Evolutionary conservation across 2,797 vertebrate species (phyloP).

Genomic region (Luscinia luscinia): DNA sequence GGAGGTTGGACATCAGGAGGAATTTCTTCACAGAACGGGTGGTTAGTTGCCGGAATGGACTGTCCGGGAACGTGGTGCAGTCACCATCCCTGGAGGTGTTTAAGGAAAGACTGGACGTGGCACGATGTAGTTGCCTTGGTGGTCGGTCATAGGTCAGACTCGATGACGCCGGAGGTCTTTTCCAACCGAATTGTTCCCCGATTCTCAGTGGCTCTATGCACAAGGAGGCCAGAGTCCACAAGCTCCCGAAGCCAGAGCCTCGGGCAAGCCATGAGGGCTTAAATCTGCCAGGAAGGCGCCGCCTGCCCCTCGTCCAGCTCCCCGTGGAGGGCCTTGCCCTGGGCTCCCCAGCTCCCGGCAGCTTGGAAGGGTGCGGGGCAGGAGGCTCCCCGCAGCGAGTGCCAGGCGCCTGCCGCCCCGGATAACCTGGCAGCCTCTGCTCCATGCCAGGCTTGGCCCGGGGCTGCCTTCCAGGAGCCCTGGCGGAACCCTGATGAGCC

Average conservation of each 20-base stretch:
- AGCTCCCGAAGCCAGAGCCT: too few species aligned
- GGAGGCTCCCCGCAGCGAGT: neutral
- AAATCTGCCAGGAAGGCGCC: fast-evolving
- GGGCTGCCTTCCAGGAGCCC: neutral
- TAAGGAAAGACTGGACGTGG: neutral
- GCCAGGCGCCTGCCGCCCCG: too few species aligned
- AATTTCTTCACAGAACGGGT: neutral
- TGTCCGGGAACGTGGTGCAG: neutral
- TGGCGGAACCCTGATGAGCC: neutral
- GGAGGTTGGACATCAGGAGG: neutral
- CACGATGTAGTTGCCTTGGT: neutral
- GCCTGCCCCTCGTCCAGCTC: neutral
- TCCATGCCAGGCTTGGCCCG: neutral
- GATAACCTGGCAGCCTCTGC: neutral
- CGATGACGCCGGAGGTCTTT: neutral
- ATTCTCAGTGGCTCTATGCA: neutral
- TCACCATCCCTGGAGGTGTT: neutral
- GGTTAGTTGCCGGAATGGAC: neutral
- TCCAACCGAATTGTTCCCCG: neutral
- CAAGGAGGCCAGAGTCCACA: neutral
- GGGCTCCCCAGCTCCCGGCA: neutral
- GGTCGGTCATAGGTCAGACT: neutral
- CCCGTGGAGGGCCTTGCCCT: fast-evolving
- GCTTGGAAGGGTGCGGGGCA: neutral
- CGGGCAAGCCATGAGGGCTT: neutral